phyloP scores from a whole-genome alignment of 1,140 invertebrate species.

The Telenomus remus region DNA sequence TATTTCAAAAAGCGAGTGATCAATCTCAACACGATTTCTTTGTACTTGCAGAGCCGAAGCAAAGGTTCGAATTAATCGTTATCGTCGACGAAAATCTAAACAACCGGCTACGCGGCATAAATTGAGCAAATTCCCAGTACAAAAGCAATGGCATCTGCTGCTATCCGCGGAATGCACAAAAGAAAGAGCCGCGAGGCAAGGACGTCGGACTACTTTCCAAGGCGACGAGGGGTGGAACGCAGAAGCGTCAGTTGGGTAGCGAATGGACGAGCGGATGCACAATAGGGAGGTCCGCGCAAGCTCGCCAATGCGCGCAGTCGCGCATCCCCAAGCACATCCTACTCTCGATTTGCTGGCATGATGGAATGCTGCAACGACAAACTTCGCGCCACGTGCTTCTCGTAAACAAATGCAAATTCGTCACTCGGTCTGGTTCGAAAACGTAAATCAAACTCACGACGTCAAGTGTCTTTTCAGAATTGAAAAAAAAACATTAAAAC shows the following conservation, averaged over 20 bases:
- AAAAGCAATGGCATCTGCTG: constrained; percentile 25
- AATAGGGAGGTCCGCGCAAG: constrained; percentile 34
- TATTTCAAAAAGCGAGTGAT: neutral
- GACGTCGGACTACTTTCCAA: constrained; percentile 47
- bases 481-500: too few species aligned
- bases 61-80: constrained; percentile 32
- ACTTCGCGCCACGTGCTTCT: constrained; percentile 62
- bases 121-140: neutral
- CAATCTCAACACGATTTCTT: constrained; percentile 10
- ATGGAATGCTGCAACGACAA: constrained; percentile 36
- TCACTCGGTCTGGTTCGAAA: neutral
- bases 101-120: constrained; percentile 22
- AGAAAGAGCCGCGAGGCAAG: constrained; percentile 28
- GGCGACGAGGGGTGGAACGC: constrained; percentile 51
- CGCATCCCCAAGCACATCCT: constrained; percentile 52
- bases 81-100: constrained; percentile 44
- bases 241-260: constrained; percentile 24
- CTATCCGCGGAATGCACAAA: constrained; percentile 17
- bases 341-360: constrained; percentile 22
- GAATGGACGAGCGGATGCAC: constrained; percentile 35
- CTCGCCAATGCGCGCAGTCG: constrained; percentile 35
- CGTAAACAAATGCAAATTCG: constrained; percentile 63
- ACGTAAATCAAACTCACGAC: neutral
- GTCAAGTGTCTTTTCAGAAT: neutral
- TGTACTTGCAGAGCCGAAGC: constrained; percentile 17